Evolutionary conservation across 1,140 invertebrate species (phyloP), one percentile per base, ranked within the genome.

Genomic region (Bacillus rossius): DNA sequence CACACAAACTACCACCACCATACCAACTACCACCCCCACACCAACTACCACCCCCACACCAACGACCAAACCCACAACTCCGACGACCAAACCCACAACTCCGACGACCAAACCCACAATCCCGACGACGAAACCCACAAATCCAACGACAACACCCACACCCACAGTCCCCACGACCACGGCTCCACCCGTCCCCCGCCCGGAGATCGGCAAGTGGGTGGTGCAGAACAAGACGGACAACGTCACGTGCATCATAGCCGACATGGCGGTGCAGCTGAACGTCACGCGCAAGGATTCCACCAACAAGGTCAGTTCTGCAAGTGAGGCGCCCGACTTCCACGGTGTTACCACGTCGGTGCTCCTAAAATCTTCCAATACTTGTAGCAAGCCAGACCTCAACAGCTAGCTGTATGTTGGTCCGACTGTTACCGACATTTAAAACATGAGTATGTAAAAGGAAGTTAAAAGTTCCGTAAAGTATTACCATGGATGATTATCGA

Each of bases 201-300:
- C 81, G n/a, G 65, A 70, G 7, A 70, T 71, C 29, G 80, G 78
- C 22, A 77, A 69, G 57, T 87, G 84, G 84, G 47, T 60, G 1
- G 61, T 75, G 3, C 71, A 66, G 58, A 75, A 67, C 59, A 71
- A 69, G 0, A 1, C 5, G 3, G 3, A 1, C 7, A 78, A 77
- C 57, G 71, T 68, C 41, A 77, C 77, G 5, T 85, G 84, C 64
- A 78, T 87, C 40, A 66, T 85, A 14, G 66, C 83, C 1, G 71
- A 80, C 68, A 82, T 86, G 79, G 82, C 82, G 3, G 75, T 78
- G 10, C 78, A 83, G 55, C 67, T 86, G 13, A 83, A 82, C 64
- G 69, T 86, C 34, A 79, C 76, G 5, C 84, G 84, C 63, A 61
- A 65, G 17, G 74, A 71, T 26, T 69, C 7, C 1, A 2, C 17